Base-by-base conservation (phyloP, 1,140 invertebrate genomes). In the Gonioctena quinquepunctata region DNA sequence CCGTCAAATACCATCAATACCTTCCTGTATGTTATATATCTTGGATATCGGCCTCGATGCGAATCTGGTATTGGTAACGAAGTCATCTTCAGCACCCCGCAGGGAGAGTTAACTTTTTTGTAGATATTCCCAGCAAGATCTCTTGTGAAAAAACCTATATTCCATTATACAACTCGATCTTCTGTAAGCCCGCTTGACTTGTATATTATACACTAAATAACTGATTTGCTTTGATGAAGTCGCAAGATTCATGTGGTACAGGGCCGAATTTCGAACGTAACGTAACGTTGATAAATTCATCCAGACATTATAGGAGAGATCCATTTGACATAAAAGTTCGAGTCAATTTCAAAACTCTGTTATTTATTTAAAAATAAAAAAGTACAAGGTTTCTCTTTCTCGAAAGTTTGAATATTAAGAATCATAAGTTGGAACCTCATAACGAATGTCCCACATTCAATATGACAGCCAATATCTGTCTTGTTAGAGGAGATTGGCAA, bases 131-230 rank as follows among this genome's bases (percentile, higher is more conserved):
- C 25, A 11, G 56, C 56, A 59, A 26, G 56, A 7, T 22, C 23
- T 16, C 11, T 8, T 26, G 25, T 25, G 23, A 26, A 59, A 21
- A 59, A 21, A 26, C 56, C 56, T 59, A 42, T 59, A 59, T 25
- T 28, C 25, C 23, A 59, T 59, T 59, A 59, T 59, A 59, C 16
- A 42, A 11, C 3, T 42, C 13, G 33, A n/a, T n/a, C 33, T 42
- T n/a, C 16, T 59, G 56, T 25, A 59, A 59, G 26, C 56, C 22
- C 11, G 56, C 56, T 25, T 25, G 56, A 59, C 56, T 59, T 16
- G 56, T 59, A 59, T 59, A 59, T 59, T 42, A 42, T 42, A 13
- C 33, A 42, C 2, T 42, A 2, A 42, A 42, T 42, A 42, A 42
- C 33, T n/a, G 33, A 42, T 42, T 42, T 8, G 33, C 33, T 42